Base-by-base conservation (phyloP, 2,888 invertebrate genomes). In the Zygogramma bicolorata region DNA sequence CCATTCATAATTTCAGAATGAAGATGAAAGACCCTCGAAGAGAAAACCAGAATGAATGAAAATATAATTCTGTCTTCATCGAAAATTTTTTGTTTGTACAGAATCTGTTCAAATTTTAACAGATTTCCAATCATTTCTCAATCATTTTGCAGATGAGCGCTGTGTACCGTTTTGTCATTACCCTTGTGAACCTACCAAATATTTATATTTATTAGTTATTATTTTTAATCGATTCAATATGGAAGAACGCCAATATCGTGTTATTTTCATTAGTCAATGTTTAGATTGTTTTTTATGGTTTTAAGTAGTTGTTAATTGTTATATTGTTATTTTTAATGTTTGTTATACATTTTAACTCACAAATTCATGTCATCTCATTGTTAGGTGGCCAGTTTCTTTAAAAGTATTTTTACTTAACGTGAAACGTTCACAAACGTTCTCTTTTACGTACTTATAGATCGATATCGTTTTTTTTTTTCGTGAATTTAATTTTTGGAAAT, bases 221-320 rank as follows among this genome's bases (percentile, higher is more conserved):
- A 42, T 65, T 70, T 53, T 61, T n/a, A 34, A 60, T 53, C 53
- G 65, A 65, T 60, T 60, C 60, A 65, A 60, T 65, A 65, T 60
- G 65, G 60, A 65, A 53, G 13, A 65, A 53, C 53, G 27, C 53
- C 53, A 53, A 27, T 53, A 53, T 69, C 63, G 68, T 70, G 68
- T 75, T 73, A 75, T 63, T 69, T 69, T 60, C 70, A 58, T 78
- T 81, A 81, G 83, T 82, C 83, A 71, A 81, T 75, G 76, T 81
- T 73, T 71, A 70, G 73, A 78, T 81, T 81, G 79, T 81, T 80
- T 81, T 78, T 81, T 74, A 77, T 81, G 77, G 79, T 80, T 81
- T 78, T 83, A 80, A 81, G 81, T 84, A 82, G 80, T 83, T 84
- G 81, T 81, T 82, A 75, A 77, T 81, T 82, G 84, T 85, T 85